Evolutionary conservation across 1,140 invertebrate genomes (phyloP), one percentile per base, ranked within the genome.

Genomic region (Maniola jurtina): DNA sequence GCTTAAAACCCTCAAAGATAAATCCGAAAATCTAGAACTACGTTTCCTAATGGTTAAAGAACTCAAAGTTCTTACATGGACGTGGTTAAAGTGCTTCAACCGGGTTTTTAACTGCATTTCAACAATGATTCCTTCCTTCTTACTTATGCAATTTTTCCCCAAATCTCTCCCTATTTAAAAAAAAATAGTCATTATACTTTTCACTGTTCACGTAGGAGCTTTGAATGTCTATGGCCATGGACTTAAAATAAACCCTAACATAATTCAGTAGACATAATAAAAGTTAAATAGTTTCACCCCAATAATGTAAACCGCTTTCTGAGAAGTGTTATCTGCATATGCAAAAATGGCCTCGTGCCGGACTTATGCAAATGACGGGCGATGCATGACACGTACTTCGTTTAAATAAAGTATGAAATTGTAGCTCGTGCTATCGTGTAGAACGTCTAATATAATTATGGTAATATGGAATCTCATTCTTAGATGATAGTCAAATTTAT

Each of bases 281-380:
- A 55, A 55, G 52, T 16, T 52, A 33, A 52, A 25, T 13, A 47
- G 45, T 34, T 55, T 70, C 71, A 72, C 62, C 72, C 66, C 65
- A 70, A 67, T 73, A 79, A 75, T 77, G 52, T 34, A 55, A 55
- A 63, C 68, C 68, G 72, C 74, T 74, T 88, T 80, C 82, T 68
- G 76, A 83, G 81, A 84, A 85, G 68, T 73, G 76, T 79, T 86
- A 88, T 88, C 81, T 83, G 80, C 80, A 84, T 88, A 90, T 90
- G 88, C 84, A 90, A 89, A 85, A 88, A 88, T 84, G 82, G 84
- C 79, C 76, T 86, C 84, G 88, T 88, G 88, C 83, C 75, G 77
- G 83, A 88, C 83, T 83, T 88, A 90, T 90, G 88, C 79, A 86
- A 90, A 88, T 88, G 59, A 57, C 34, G 70, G 73, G 62, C 58